phyloP scores from a whole-genome alignment of 2,888 invertebrate genomes.

The Ganaspis brasiliensis region DNA sequence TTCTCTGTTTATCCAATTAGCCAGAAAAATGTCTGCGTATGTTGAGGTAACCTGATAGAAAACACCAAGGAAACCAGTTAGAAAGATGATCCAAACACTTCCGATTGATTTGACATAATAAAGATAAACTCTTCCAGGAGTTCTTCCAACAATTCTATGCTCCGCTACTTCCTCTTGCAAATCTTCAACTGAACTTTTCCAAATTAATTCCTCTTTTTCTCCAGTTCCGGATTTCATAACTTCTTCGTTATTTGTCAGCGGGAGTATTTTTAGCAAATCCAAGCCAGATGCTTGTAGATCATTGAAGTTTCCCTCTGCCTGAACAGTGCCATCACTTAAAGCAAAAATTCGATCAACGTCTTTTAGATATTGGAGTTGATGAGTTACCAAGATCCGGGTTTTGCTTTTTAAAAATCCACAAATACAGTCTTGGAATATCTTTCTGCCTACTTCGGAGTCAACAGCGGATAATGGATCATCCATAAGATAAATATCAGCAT shows the following conservation, averaged over 20 bases:
- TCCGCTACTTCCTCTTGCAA: conserved; percentile 3
- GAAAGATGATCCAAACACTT: conserved; percentile 63
- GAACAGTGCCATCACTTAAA: conserved; percentile 82
- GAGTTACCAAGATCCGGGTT: conserved; percentile 52
- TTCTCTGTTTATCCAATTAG: conserved; percentile 82
- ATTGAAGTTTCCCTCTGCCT: conserved; percentile 84
- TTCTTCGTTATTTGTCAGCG: conserved; percentile 57
- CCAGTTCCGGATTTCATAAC: conserved; percentile 1
- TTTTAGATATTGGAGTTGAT: conserved; percentile 91
- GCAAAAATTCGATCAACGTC: conserved; percentile 84
- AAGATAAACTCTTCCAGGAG: conserved; percentile 61
- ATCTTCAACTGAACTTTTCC: neutral
- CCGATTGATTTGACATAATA: conserved; percentile 74
- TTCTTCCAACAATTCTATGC: conserved; percentile 57
- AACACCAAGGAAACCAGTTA: conserved; percentile 67
- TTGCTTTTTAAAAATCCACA: conserved; percentile 46
- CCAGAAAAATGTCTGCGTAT: conserved; percentile 77
- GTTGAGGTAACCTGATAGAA: conserved; percentile 72
- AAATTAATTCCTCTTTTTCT: conserved; percentile 19
- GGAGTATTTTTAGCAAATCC: conserved; percentile 84
- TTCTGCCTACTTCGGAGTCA: conserved; percentile 86
- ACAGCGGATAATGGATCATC: conserved; percentile 91
- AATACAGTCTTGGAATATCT: conserved; percentile 81
- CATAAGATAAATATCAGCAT: conserved; percentile 89
- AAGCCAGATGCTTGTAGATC: conserved; percentile 83